Evolutionary conservation across 2,888 invertebrate species (phyloP), one percentile per base, ranked within the genome.

Genomic region (Zele albiditarsus): DNA sequence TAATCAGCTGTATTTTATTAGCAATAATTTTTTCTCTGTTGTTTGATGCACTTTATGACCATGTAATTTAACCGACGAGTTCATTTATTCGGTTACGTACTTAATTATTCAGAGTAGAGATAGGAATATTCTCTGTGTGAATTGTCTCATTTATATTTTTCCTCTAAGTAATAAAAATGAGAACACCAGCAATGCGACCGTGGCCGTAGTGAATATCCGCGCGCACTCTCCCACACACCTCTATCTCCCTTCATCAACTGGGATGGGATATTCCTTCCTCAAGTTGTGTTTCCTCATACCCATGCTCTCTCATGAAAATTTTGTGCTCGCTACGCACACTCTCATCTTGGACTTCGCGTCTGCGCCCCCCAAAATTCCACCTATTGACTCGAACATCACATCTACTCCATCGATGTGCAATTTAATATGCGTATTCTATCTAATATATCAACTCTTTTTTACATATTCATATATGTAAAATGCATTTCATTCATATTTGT

Each of bases 351-450:
- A 74, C 79, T 81, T 78, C 81, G 88, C 88, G 88, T 84, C 88
- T 88, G 88, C 88, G 88, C 88, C 81, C 79, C 84, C 77, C 78
- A 79, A 80, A 82, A 20, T 20, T 53, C 53, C 84, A 86, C 85
- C 88, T 88, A 88, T 88, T 87, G 88, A 88, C 88, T 53, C 88
- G 88, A 86, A 82, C 85, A 85, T 84, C 77, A 80, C 75, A 31
- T 71, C 49, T 70, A 49, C 67, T 75, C 49, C 75, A 77, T 79
- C 73, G 77, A 77, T 79, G 75, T 72, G 60, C 72, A 38, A 38
- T 38, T 12, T 57, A 27, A 57, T 33, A 49, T 71, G 27, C 46
- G 20, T 12, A 63, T 25, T 2, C 28, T 62, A n/a, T 28, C 71
- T 46, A 12, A 28, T 63, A 49, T 49, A 63, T 63, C 23, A 23